phyloP scores from a whole-genome alignment of 2,888 invertebrate genomes.

The Cataglyphis altisquamis region DNA sequence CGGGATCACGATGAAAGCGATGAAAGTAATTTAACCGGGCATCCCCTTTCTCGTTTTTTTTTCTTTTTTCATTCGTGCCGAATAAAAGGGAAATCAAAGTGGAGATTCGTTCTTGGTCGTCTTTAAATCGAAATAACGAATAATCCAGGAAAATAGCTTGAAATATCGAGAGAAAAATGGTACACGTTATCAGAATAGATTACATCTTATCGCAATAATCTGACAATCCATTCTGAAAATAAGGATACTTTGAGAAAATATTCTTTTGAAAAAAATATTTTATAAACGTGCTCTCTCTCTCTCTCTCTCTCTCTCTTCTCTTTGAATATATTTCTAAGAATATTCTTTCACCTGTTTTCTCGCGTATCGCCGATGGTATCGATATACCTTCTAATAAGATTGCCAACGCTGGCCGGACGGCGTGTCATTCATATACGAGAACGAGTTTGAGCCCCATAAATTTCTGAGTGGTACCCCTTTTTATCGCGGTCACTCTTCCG shows the following conservation, averaged over 20 bases:
- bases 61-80: conserved; percentile 12
- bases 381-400: conserved; percentile 37
- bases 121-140: conserved; percentile 26
- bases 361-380: conserved; percentile 3
- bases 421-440: conserved; percentile 51
- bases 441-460: conserved; percentile 51
- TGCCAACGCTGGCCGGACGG: conserved; percentile 9
- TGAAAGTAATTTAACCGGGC: conserved; percentile 44
- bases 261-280: not conserved
- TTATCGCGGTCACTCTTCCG: conserved; percentile 16
- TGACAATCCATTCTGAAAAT: not conserved
- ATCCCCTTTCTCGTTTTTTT: conserved; percentile 4
- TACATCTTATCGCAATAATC: not conserved
- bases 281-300: not conserved
- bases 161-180: not conserved
- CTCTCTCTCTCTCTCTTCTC: no score
- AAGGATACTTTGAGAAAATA: not conserved
- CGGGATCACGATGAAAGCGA: conserved; percentile 33
- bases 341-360: conserved; percentile 25
- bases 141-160: not conserved
- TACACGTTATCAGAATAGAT: not conserved
- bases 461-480: conserved; percentile 44
- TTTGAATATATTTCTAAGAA: conserved; percentile 6
- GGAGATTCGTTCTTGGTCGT: conserved; percentile 33
- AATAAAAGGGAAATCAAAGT: conserved; percentile 37